Evolutionary conservation across 2,113 vertebrate species (phyloP).

Genomic region (Chaetorhynchus papuensis): DNA sequence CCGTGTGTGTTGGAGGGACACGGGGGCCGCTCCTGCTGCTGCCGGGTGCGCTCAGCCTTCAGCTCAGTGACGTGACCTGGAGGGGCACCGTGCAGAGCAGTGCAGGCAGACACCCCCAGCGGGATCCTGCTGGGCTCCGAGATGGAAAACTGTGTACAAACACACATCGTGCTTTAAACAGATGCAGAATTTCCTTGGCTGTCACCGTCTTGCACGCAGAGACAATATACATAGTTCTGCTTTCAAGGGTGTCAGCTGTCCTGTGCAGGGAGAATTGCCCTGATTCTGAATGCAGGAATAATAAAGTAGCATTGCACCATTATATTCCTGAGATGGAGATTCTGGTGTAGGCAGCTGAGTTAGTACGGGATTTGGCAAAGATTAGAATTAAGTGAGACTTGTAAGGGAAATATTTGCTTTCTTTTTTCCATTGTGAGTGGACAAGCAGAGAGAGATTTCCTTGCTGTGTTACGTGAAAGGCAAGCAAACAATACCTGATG

Average conservation of each 20-base stretch:
- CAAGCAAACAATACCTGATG: not conserved
- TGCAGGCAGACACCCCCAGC: not conserved
- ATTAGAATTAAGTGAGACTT: not conserved
- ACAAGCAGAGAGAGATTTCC: not conserved
- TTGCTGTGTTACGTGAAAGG: not conserved
- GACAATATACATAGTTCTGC: not conserved
- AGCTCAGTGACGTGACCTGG: not conserved
- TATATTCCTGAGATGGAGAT: not conserved
- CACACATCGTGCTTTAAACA: not conserved
- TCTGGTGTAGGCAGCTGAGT: not conserved
- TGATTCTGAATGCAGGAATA: not conserved
- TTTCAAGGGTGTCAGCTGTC: not conserved
- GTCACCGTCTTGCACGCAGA: accelerated
- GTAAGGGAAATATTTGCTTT: not conserved
- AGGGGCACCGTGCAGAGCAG: not conserved
- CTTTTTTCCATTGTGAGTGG: not conserved
- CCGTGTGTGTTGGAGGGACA: accelerated
- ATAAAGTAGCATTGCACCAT: not conserved
- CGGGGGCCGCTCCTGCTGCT: not conserved
- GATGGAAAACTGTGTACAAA: not conserved
- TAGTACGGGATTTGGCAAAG: not conserved
- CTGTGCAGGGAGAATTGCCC: not conserved
- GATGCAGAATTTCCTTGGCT: not conserved
- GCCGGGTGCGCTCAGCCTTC: not conserved
- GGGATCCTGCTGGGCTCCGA: not conserved